Evolutionary conservation across 2,888 invertebrate genomes (phyloP).

Genomic region (Acronicta alni): DNA sequence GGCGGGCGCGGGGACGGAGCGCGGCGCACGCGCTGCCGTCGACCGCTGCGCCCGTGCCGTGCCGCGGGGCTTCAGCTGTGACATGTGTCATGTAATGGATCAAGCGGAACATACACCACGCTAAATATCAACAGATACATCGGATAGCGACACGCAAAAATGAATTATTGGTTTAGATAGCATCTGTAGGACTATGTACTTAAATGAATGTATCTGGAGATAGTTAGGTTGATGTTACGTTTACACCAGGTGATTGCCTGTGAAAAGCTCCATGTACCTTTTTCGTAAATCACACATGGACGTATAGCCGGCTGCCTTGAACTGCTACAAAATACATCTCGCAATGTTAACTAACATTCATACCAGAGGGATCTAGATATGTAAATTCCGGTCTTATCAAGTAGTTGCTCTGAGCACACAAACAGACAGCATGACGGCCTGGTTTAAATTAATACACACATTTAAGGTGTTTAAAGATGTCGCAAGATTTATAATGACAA

Average conservation of each 20-base stretch:
- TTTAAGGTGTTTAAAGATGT: conserved; percentile 16
- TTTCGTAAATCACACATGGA: background rate
- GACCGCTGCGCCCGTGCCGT: conserved; percentile 17
- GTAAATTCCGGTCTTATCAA: conserved; percentile 32
- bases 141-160: background rate
- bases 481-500: background rate
- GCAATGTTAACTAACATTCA: conserved; percentile 16
- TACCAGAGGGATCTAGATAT: conserved; percentile 3
- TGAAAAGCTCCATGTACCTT: conserved; percentile 4
- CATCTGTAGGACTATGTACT: too few relatives aligned
- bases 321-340: conserved; percentile 46
- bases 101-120: conserved; percentile 38
- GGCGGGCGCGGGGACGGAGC: conserved; percentile 27
- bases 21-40: conserved; percentile 10
- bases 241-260: conserved; percentile 5
- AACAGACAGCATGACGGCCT: conserved; percentile 4
- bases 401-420: conserved; percentile 7
- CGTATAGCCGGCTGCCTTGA: conserved; percentile 2
- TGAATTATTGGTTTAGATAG: background rate
- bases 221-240: conserved; percentile 1
- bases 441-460: conserved; percentile 8
- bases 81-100: conserved; percentile 50
- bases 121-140: conserved; percentile 10
- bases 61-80: conserved; percentile 46
- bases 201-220: conserved; percentile 1